Evolutionary conservation across 2,888 invertebrate genomes (phyloP).

Genomic region (Brachypalpus laphriformis): DNA sequence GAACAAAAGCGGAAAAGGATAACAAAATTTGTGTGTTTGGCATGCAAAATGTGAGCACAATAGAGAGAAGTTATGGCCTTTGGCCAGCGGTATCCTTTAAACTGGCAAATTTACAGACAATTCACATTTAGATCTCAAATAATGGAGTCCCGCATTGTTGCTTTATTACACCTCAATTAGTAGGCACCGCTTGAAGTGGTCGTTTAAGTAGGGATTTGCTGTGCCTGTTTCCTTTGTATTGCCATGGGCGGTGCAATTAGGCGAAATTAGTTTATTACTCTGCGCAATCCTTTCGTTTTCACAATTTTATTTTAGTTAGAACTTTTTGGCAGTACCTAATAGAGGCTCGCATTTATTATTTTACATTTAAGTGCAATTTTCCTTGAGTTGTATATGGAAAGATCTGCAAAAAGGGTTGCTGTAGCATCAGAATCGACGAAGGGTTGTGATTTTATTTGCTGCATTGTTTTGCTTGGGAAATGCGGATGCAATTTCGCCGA

Average conservation of each 20-base stretch:
- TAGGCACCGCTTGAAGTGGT: conserved; percentile 41
- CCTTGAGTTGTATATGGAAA: too few species aligned
- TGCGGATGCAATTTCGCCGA: conserved; percentile 48
- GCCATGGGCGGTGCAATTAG: conserved; percentile 24
- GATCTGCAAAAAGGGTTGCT: conserved; percentile 26
- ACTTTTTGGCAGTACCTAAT: conserved; percentile 3
- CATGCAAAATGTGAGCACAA: conserved; percentile 42
- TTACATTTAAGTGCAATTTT: conserved; percentile 21
- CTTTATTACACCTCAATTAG: conserved; percentile 66
- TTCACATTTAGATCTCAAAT: conserved; percentile 22
- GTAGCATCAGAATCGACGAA: not conserved
- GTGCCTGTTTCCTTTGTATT: not conserved
- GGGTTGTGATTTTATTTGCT: conserved; percentile 40
- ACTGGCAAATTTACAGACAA: conserved; percentile 3
- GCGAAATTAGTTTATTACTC: conserved; percentile 39
- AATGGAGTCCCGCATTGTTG: conserved; percentile 50
- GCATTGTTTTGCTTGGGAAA: conserved; percentile 36
- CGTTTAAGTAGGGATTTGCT: not conserved
- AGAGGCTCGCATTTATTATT: not conserved
- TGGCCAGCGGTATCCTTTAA: conserved; percentile 34
- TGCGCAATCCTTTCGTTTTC: conserved; percentile 43
- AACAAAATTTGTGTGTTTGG: conserved; percentile 32
- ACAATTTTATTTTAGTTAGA: not conserved
- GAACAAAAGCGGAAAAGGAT: conserved; percentile 24
- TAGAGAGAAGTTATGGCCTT: conserved; percentile 2